Evolutionary conservation across 2,888 invertebrate genomes (phyloP).

Genomic region (Drosophila peninsularis): DNA sequence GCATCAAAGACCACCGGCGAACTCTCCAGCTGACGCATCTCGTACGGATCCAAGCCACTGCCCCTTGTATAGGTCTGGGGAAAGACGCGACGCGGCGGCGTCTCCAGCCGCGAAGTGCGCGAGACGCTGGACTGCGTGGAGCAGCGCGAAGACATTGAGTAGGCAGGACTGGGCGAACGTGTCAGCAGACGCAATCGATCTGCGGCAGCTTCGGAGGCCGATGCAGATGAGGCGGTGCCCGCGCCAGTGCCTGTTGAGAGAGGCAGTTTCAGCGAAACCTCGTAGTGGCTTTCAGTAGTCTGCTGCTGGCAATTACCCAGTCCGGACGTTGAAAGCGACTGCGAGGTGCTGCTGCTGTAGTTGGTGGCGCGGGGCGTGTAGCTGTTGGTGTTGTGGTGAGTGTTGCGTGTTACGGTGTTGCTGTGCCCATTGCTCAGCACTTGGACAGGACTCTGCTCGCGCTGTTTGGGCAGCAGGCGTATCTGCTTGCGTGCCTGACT

Average conservation of each 20-base stretch:
- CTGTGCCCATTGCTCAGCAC: conserved; percentile 55
- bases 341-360: conserved; percentile 50
- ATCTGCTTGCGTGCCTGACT: conserved; percentile 79
- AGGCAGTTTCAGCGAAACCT: conserved; percentile 73
- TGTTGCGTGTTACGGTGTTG: conserved; percentile 26
- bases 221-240: not conserved
- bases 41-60: conserved; percentile 86
- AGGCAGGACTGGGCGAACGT: conserved; percentile 87
- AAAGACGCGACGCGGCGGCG: conserved; percentile 88
- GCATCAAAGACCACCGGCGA: conserved; percentile 93
- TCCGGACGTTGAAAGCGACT: conserved; percentile 60
- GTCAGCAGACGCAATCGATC: conserved; percentile 76
- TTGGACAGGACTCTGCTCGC: conserved; percentile 69
- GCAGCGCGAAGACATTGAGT: conserved; percentile 77
- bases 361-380: conserved; percentile 29
- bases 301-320: conserved; percentile 48
- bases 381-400: conserved; percentile 28
- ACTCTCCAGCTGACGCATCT: conserved; percentile 88
- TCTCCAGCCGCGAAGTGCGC: conserved; percentile 68
- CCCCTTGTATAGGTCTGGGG: conserved; percentile 87
- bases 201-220: conserved; percentile 39
- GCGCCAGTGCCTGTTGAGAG: conserved; percentile 51
- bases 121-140: conserved; percentile 64
- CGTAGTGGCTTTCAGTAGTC: conserved; percentile 62
- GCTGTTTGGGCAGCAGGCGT: conserved; percentile 73